phyloP scores from a whole-genome alignment of 2,797 vertebrate species.

The Paguma larvata region DNA sequence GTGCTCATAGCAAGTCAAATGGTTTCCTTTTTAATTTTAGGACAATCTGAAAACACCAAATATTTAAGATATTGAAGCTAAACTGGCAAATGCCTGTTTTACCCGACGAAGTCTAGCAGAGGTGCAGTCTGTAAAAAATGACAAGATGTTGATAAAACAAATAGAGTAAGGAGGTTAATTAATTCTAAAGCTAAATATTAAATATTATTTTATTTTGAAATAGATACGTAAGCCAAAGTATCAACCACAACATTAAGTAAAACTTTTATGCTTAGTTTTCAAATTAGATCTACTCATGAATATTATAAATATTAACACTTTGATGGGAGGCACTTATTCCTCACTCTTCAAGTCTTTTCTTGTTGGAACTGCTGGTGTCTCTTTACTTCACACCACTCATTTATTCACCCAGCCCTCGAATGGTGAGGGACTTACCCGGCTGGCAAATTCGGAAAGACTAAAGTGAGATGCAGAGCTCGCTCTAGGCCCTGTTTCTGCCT shows the following conservation, averaged over 20 bases:
- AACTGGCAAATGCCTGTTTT: background rate
- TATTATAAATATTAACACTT: background rate
- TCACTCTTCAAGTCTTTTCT: background rate
- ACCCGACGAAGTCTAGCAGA: background rate
- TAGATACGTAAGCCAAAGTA: background rate
- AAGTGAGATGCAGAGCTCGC: background rate
- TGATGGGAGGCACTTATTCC: background rate
- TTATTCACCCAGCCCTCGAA: background rate
- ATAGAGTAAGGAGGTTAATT: background rate
- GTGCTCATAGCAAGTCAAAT: background rate
- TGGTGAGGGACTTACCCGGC: background rate
- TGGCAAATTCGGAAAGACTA: background rate
- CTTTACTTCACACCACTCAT: background rate
- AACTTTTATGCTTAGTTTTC: background rate
- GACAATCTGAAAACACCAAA: background rate
- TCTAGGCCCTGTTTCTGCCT: background rate
- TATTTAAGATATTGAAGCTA: background rate
- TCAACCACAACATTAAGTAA: background rate
- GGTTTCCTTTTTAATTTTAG: constrained; percentile 12
- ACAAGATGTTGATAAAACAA: background rate
- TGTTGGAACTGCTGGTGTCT: background rate
- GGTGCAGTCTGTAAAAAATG: too few species aligned
- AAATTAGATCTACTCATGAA: background rate
- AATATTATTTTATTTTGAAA: constrained; percentile 34
- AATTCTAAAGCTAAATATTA: constrained; percentile 12